Conservation (phyloP, 2,113 vertebrate species). For the Antennarius striatus region DNA sequence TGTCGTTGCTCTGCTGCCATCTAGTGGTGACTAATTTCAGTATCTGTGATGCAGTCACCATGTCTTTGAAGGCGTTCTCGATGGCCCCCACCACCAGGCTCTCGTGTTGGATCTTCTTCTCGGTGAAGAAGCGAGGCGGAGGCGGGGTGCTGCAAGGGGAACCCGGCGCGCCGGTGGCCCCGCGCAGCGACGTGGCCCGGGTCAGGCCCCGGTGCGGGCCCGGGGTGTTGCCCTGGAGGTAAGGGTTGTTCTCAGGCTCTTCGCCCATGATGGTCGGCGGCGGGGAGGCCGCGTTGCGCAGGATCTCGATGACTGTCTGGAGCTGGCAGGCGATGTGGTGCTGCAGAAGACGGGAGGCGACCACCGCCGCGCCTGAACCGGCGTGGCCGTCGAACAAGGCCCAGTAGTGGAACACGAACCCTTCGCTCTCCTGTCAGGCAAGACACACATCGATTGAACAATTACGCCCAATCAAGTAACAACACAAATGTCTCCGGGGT, state of each 20-base stretch:
- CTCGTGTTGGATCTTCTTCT: slow-evolving; percentile 96
- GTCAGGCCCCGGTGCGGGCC: slow-evolving; percentile 84
- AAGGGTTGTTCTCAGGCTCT: slow-evolving; percentile 81
- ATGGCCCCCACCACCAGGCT: slow-evolving; percentile 94
- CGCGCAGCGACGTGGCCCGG: slow-evolving; percentile 89
- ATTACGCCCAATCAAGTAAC: too few species aligned
- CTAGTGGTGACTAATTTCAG: neutral
- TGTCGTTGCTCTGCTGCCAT: too few species aligned
- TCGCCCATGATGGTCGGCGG: slow-evolving; percentile 91
- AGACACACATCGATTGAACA: neutral
- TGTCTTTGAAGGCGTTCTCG: slow-evolving; percentile 97
- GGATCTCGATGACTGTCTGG: slow-evolving; percentile 89
- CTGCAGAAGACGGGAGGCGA: slow-evolving; percentile 90
- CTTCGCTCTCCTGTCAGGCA: slow-evolving; percentile 74
- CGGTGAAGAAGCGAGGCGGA: slow-evolving; percentile 88
- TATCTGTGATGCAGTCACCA: slow-evolving; percentile 79
- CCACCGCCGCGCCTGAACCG: slow-evolving; percentile 90
- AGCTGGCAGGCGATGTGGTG: slow-evolving; percentile 92
- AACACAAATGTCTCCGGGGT: too few species aligned
- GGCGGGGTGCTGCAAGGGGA: slow-evolving; percentile 87
- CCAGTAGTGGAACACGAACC: slow-evolving; percentile 93
- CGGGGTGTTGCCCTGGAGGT: slow-evolving; percentile 60
- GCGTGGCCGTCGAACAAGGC: slow-evolving; percentile 96
- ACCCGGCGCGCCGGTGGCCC: slow-evolving; percentile 84
- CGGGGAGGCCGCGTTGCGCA: slow-evolving; percentile 80